Conservation (phyloP, 2,113 vertebrate species). For the Porphyrio hochstetteri region DNA sequence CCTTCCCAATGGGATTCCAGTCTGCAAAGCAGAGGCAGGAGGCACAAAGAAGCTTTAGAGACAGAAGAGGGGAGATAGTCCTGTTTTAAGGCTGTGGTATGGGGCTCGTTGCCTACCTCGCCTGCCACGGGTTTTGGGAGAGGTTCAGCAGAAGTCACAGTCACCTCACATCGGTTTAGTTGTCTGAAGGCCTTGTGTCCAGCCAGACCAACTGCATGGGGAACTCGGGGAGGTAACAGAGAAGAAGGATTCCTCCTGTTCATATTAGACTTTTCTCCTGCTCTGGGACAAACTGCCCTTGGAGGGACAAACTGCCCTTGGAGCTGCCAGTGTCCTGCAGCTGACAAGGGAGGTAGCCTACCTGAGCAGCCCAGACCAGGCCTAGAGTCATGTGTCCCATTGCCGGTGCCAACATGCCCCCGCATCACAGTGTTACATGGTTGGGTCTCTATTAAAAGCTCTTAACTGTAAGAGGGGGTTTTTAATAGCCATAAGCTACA, state of each 20-base stretch:
- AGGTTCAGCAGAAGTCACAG: fast-evolving
- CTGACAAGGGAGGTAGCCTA: background rate
- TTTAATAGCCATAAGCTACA: background rate
- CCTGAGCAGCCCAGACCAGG: background rate
- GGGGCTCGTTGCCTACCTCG: background rate
- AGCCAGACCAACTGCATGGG: background rate
- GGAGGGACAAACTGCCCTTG: background rate
- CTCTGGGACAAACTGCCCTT: background rate
- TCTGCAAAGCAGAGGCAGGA: background rate
- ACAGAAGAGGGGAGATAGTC: background rate
- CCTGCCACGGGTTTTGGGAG: fast-evolving
- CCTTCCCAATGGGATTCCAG: background rate
- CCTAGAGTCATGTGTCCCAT: background rate
- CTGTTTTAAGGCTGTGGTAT: background rate
- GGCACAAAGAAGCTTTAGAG: background rate
- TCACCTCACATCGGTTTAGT: background rate
- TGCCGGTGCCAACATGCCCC: background rate
- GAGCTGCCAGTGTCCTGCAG: background rate
- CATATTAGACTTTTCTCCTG: background rate
- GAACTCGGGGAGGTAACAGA: background rate
- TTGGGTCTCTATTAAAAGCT: background rate
- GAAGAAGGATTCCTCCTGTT: background rate
- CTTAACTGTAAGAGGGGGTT: background rate
- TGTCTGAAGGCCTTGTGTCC: background rate
- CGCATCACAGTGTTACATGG: background rate